phyloP scores from a whole-genome alignment of 30 jellyfish, hydroid and myxozoan genomes.

The Hydractinia symbiolongicarpus region DNA sequence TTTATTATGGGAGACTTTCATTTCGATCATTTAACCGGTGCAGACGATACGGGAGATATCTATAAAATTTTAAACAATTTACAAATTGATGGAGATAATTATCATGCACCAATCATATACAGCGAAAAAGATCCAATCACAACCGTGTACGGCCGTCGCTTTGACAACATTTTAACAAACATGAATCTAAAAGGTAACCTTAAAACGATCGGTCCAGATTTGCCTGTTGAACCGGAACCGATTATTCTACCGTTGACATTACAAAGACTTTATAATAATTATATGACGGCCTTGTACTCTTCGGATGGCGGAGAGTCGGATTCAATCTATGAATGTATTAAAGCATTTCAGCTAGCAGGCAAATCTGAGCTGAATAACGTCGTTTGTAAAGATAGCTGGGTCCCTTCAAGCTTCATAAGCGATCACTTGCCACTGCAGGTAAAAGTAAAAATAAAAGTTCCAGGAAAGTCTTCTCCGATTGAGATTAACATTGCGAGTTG shows the following conservation, averaged over 20 bases:
- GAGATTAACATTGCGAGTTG: conserved; percentile 31
- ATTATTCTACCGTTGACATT: conserved; percentile 22
- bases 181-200: conserved; percentile 22
- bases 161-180: conserved; percentile 26
- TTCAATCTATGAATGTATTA: conserved; percentile 31
- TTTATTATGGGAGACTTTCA: conserved; percentile 31
- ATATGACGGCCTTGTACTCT: conserved; percentile 28
- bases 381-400: conserved; percentile 28
- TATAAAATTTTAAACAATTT: conserved; percentile 27
- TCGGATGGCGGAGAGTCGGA: conserved; percentile 33
- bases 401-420: conserved; percentile 30
- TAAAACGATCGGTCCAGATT: conserved; percentile 40
- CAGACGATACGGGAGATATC: conserved; percentile 29
- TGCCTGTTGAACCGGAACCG: conserved; percentile 38
- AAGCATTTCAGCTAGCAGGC: conserved; percentile 34
- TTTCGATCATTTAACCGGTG: conserved; percentile 23
- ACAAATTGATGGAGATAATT: conserved; percentile 33
- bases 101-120: conserved; percentile 24
- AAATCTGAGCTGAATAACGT: conserved; percentile 24
- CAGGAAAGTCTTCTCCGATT: conserved; percentile 13
- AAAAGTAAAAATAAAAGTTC: conserved; percentile 10
- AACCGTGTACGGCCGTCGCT: conserved; percentile 33
- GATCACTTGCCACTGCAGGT: conserved; percentile 34
- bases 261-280: conserved; percentile 31
- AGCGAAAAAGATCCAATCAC: conserved; percentile 36